Conservation (phyloP, 2,113 vertebrate genomes). For the Manacus vitellinus region DNA sequence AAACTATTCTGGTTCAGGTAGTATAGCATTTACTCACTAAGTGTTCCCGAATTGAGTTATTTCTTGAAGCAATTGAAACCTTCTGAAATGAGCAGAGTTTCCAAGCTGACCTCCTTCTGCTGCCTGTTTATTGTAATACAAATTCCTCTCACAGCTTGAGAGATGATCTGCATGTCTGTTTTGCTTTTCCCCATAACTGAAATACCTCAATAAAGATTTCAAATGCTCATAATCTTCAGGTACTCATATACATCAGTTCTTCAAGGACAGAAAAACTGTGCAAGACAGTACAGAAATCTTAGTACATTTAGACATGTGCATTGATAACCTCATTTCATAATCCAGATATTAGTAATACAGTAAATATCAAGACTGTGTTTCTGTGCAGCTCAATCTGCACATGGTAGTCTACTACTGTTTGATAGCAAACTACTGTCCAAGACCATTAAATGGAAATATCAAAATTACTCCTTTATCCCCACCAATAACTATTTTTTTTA, state of each 20-base stretch:
- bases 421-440: neutral
- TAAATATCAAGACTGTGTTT: neutral
- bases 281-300: neutral
- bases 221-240: neutral
- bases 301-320: neutral
- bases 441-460: neutral
- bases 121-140: neutral
- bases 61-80: neutral
- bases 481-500: constrained; percentile 17
- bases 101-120: neutral
- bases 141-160: neutral
- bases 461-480: neutral
- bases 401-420: neutral
- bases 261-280: neutral
- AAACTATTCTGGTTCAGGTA: neutral
- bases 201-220: neutral
- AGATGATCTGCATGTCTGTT: neutral
- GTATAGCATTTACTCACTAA: neutral
- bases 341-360: neutral
- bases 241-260: neutral
- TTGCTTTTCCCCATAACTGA: neutral
- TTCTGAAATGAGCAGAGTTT: neutral
- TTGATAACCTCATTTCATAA: neutral
- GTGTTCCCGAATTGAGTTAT: neutral
- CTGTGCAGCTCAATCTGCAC: neutral